A percentile compares a stretch with the other conserved stretches of the same genome.
Conservation (phyloP, 2,113 vertebrate genomes). For the Galeopterus variegatus region DNA sequence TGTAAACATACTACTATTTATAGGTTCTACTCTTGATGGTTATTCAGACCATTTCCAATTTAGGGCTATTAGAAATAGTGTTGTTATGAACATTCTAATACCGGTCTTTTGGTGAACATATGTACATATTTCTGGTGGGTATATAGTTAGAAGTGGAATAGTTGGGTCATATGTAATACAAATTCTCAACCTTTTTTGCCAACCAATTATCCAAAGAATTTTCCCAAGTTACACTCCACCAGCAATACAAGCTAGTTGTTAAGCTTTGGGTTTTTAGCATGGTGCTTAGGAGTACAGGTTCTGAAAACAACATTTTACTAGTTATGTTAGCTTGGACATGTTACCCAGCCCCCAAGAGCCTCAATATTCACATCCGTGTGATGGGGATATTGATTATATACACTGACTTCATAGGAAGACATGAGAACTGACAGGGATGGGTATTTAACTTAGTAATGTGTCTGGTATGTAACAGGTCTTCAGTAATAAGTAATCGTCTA, state of each 20-base stretch:
- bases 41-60: slow-evolving; percentile 7
- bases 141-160: neutral
- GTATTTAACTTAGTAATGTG: neutral
- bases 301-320: slow-evolving; percentile 3
- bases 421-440: neutral
- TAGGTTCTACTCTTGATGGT: neutral
- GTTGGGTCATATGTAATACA: neutral
- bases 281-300: neutral
- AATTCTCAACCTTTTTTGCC: neutral
- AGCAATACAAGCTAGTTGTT: neutral
- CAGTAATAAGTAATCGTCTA: neutral
- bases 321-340: neutral
- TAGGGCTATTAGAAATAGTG: neutral
- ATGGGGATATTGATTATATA: neutral
- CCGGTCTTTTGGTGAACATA: slow-evolving; percentile 10
- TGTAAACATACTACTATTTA: neutral
- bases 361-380: neutral
- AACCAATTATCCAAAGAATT: slow-evolving; percentile 1
- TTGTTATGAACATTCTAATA: neutral
- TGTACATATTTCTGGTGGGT: neutral
- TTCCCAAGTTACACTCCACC: neutral
- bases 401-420: neutral
- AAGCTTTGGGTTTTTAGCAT: neutral
- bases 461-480: neutral
- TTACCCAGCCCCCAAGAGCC: neutral